Evolutionary conservation across 2,888 invertebrate species (phyloP), one percentile per base, ranked within the genome.

Genomic region (Agrotis ipsilon): DNA sequence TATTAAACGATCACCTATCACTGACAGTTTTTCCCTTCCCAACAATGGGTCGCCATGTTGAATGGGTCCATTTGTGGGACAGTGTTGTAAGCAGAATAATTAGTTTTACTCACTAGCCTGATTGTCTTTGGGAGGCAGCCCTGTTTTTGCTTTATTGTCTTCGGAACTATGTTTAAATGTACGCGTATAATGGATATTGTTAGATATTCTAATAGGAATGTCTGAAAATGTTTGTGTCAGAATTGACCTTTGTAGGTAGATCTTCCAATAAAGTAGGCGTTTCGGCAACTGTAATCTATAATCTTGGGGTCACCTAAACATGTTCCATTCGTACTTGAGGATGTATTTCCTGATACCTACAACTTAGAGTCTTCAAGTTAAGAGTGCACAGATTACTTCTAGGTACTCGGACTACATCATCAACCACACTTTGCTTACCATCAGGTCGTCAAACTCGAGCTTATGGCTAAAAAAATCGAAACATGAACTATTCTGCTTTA

Each of bases 21-120:
- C 73, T 72, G 75, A 78, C 86, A 73, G 81, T 82, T 85, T 84
- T 88, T 86, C 84, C 78, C 74, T 79, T 59, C 63, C 63, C 77
- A 84, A 90, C 89, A 89, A 85, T 83, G 84, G 87, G 83, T 83
- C 84, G 61, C 78, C 59, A 76, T 78, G 81, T 81, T 84, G 80
- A 80, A 82, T 81, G 59, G 74, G 80, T 82, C 83, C 80, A 81
- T 76, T 84, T 84, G 87, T 86, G 85, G 81, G 87, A 88, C 84
- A 82, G 77, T 88, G 83, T 84, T 64, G 83, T 79, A 87, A 88
- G 72, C 52, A 78, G 79, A 75, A 77, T 82, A 77, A 82, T 79
- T 79, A 78, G 62, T 72, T 58, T 68, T 71, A 27, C 69, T 39
- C 62, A 60, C 57, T 70, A 63, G 65, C 68, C 83, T 73, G 75